Evolutionary conservation across 2,113 vertebrate genomes (phyloP).

Genomic region (Paradisaea rubra): DNA sequence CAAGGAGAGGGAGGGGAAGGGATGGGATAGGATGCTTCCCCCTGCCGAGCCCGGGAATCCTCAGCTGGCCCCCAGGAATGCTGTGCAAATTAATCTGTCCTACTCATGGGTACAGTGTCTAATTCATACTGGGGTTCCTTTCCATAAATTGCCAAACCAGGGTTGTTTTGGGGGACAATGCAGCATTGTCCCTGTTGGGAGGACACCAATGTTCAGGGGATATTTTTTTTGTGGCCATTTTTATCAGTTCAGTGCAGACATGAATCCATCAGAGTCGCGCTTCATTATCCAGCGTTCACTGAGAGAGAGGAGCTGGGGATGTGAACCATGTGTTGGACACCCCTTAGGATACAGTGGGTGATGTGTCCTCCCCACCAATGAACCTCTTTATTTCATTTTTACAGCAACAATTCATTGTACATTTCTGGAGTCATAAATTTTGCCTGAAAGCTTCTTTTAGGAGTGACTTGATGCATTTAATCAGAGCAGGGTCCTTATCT

Average conservation of each 20-base stretch:
- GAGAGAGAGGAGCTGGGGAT: not conserved
- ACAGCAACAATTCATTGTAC: not conserved
- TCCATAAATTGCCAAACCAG: not conserved
- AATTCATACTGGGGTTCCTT: not conserved
- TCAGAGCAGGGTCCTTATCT: slow-evolving; percentile 36
- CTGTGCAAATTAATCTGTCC: not conserved
- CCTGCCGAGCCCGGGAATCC: fast-evolving
- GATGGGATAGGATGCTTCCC: not conserved
- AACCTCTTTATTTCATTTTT: not conserved
- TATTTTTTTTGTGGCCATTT: not conserved
- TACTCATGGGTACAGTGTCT: not conserved
- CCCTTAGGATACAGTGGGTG: not conserved
- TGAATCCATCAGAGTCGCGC: not conserved
- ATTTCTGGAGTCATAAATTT: not conserved
- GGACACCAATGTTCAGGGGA: not conserved
- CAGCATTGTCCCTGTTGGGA: not conserved
- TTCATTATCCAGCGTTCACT: not conserved
- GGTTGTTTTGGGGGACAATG: not conserved
- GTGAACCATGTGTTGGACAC: not conserved
- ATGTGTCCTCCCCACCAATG: not conserved
- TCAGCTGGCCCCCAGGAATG: not conserved
- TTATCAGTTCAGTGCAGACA: slow-evolving; percentile 16
- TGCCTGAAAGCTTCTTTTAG: not conserved
- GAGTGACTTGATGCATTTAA: not conserved
- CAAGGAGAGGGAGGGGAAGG: not conserved